Percentiles rank a stretch among this genome's conserved stretches.
Evolutionary conservation across 2,797 vertebrate species (phyloP).

Genomic region (Phataginus tricuspis): DNA sequence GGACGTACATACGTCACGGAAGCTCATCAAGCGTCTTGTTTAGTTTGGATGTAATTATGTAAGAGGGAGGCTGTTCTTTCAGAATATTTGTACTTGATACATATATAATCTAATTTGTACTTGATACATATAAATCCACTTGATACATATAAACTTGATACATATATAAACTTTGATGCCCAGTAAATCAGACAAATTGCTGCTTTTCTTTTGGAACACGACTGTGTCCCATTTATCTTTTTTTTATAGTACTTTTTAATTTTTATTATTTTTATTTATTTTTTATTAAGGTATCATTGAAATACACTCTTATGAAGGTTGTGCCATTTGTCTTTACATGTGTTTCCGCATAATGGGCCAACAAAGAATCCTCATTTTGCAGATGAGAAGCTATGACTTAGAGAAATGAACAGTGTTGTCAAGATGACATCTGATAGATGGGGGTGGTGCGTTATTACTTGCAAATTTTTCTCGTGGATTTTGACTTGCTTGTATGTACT

Average conservation of each 20-base stretch:
- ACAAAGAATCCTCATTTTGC: background rate
- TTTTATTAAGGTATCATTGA: no score
- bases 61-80: background rate
- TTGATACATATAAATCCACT: background rate
- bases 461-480: background rate
- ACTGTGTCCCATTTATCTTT: background rate
- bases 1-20: background rate
- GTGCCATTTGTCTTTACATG: constrained; percentile 6
- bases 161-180: background rate
- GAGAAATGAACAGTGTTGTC: background rate
- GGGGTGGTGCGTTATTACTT: background rate
- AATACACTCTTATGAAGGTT: no score
- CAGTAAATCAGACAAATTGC: background rate
- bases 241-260: no score
- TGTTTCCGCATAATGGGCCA: background rate
- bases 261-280: no score
- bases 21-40: background rate
- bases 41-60: background rate
- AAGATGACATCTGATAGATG: background rate
- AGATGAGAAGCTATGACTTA: constrained; percentile 34
- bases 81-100: background rate
- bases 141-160: no score
- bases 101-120: background rate
- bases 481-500: background rate
- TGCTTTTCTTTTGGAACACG: background rate